These are phyloP conservation scores for Caenorhabditis japonica DNA, from an alignment of 2,888 invertebrate species.

Conservation along the genomic window DNA sequence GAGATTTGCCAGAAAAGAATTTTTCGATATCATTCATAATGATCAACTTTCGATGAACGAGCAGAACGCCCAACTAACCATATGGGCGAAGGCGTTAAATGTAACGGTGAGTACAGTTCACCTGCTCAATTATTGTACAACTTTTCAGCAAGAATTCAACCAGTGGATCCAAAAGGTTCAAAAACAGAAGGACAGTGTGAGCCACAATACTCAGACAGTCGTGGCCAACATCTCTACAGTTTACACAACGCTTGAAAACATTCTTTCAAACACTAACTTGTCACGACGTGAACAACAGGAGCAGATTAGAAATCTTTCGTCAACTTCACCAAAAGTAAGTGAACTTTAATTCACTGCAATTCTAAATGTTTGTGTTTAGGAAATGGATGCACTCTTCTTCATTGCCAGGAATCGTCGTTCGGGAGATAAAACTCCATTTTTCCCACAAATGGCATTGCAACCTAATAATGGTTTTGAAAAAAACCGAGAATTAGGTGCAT, in stretches of 20 bases:
- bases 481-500: too few species aligned
- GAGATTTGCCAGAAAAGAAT: constrained; percentile 37
- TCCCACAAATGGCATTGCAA: not conserved
- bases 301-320: constrained; percentile 23
- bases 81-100: constrained; percentile 50
- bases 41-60: constrained; percentile 29
- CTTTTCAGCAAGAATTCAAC: constrained; percentile 24
- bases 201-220: constrained; percentile 29
- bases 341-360: not conserved
- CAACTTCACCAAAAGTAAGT: constrained; percentile 36
- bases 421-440: constrained; percentile 10
- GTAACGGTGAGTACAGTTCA: constrained; percentile 23
- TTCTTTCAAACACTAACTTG: constrained; percentile 33
- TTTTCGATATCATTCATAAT: constrained; percentile 45
- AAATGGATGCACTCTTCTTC: constrained; percentile 39
- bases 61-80: constrained; percentile 33
- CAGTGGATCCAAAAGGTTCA: constrained; percentile 41
- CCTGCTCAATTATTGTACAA: not conserved
- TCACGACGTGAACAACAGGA: constrained; percentile 38
- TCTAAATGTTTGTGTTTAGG: constrained; percentile 9
- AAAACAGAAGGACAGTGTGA: constrained; percentile 26
- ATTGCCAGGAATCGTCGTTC: constrained; percentile 42
- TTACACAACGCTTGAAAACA: constrained; percentile 27
- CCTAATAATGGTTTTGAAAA: too few species aligned
- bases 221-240: constrained; percentile 44